Percentiles rank a stretch among this genome's conserved stretches.
Conservation (phyloP, 35 echinoderm and acorn worm species). For the Ophioderma brevispina region DNA sequence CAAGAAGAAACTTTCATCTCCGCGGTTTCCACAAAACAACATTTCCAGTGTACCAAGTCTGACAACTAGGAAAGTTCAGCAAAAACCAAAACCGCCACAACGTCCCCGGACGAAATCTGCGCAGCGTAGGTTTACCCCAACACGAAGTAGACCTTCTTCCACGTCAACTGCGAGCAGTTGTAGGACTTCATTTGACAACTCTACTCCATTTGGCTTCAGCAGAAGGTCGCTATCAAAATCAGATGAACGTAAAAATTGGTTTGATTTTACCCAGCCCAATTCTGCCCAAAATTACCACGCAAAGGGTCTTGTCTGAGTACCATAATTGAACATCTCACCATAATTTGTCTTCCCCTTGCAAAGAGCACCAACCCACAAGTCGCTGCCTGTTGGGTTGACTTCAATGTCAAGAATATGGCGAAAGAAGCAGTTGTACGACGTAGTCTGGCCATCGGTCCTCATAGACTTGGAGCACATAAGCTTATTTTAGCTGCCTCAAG, state of each 20-base stretch:
- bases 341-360: background rate
- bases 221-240: background rate
- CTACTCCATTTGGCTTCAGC: background rate
- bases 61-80: too few species aligned
- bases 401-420: slow-evolving; percentile 73
- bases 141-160: too few species aligned
- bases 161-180: too few species aligned
- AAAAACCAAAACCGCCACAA: too few species aligned
- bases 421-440: slow-evolving; percentile 84
- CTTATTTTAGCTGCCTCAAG: slow-evolving; percentile 87
- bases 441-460: slow-evolving; percentile 84
- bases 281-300: background rate
- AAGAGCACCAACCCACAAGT: slow-evolving; percentile 12
- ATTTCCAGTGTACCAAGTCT: too few species aligned
- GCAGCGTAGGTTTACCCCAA: too few species aligned
- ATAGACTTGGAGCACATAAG: slow-evolving; percentile 82
- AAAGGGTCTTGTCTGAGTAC: slow-evolving; percentile 62
- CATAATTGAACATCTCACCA: slow-evolving; percentile 48
- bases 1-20: too few species aligned
- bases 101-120: too few species aligned
- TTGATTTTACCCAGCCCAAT: background rate
- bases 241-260: background rate
- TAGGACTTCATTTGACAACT: too few species aligned
- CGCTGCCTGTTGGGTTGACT: slow-evolving; percentile 34
- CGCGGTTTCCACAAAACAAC: too few species aligned